These are phyloP conservation scores for Monopterus albus DNA, from an alignment of 2,113 vertebrate species.

Conservation along the genomic window DNA sequence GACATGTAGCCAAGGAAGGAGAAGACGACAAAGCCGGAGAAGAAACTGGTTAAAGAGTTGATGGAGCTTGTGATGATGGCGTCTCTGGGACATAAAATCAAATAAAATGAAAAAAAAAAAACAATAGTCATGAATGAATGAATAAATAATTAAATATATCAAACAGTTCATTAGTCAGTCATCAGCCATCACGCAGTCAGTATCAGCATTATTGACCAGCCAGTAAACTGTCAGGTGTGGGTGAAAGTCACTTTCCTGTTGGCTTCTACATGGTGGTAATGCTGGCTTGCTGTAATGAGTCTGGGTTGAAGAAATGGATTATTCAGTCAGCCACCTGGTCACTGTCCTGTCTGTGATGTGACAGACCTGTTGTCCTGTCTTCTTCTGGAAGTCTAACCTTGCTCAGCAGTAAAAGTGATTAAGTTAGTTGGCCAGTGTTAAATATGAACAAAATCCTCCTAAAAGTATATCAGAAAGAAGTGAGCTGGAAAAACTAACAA, in stretches of 20 bases:
- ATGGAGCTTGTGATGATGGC: conserved; percentile 93
- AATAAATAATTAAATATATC: not conserved
- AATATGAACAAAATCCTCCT: not conserved
- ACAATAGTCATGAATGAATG: not conserved
- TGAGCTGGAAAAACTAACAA: not conserved
- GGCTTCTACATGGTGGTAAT: too few relatives aligned
- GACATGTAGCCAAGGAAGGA: conserved; percentile 93
- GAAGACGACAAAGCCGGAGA: conserved; percentile 93
- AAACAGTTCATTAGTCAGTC: not conserved
- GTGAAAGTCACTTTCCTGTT: too few relatives aligned
- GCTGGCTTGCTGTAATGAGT: too few relatives aligned
- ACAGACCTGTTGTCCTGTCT: too few relatives aligned
- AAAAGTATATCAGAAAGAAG: not conserved
- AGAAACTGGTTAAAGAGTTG: conserved; percentile 93
- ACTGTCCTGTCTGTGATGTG: too few relatives aligned
- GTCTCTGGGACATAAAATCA: conserved; percentile 78
- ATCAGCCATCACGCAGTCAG: not conserved
- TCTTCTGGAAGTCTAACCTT: too few relatives aligned
- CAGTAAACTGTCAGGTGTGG: too few relatives aligned
- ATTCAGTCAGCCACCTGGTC: too few relatives aligned
- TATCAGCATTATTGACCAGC: too few relatives aligned
- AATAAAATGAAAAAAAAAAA: conserved; percentile 6
- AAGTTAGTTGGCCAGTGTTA: not conserved
- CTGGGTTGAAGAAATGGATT: too few relatives aligned
- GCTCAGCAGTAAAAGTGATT: too few relatives aligned